phyloP scores from a whole-genome alignment of 2,113 vertebrate species.

The Anser brachyrhynchus region DNA sequence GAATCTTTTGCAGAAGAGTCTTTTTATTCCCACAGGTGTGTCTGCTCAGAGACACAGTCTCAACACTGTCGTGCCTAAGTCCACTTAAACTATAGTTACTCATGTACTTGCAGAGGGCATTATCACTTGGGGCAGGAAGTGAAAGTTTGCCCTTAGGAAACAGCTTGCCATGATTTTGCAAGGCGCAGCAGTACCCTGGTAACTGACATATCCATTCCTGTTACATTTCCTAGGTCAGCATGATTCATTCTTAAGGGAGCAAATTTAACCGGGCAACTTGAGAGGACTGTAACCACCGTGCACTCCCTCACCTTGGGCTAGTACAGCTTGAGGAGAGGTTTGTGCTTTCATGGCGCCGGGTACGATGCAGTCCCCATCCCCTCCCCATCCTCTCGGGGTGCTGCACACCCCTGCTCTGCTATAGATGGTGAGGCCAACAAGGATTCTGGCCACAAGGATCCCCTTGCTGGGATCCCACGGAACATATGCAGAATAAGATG shows the following conservation, averaged over 20 bases:
- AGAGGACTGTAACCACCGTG: background rate
- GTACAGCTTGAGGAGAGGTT: background rate
- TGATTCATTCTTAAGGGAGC: slow-evolving; percentile 42
- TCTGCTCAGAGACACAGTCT: background rate
- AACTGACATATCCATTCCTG: slow-evolving; percentile 43
- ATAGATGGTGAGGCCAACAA: background rate
- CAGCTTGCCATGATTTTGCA: slow-evolving; percentile 16
- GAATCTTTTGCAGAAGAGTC: background rate
- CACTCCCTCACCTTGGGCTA: fast-evolving
- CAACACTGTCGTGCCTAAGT: slow-evolving; percentile 7
- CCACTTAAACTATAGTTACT: background rate
- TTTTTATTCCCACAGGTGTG: background rate
- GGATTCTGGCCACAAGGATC: background rate
- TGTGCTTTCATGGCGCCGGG: background rate
- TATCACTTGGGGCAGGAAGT: background rate
- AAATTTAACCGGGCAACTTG: background rate
- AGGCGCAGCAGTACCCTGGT: slow-evolving; percentile 52
- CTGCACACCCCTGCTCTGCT: background rate
- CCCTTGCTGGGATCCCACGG: background rate
- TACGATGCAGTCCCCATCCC: background rate
- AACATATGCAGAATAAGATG: background rate
- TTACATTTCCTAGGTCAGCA: slow-evolving; percentile 56
- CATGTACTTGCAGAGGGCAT: background rate
- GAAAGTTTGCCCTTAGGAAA: slow-evolving; percentile 43
- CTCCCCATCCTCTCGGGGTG: fast-evolving